These are phyloP conservation scores for Poecilia latipinna DNA, from an alignment of 2,113 vertebrate genomes.

Conservation along the genomic window DNA sequence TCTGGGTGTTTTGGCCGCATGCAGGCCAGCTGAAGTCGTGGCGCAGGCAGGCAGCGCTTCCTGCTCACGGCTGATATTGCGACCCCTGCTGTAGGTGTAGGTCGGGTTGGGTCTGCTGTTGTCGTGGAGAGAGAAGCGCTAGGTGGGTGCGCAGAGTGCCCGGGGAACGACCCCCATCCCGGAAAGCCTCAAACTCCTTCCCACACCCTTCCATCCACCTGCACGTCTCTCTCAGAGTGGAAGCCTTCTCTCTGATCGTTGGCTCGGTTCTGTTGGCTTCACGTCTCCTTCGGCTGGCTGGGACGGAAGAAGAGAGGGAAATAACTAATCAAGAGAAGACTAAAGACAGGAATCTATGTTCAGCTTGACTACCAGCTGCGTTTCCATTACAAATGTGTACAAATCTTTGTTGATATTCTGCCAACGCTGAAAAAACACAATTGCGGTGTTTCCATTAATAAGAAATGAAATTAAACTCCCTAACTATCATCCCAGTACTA, in stretches of 20 bases:
- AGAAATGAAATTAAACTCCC: too few relatives aligned
- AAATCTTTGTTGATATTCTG: too few relatives aligned
- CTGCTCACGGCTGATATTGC: neutral
- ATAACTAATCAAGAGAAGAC: neutral
- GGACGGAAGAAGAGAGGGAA: neutral
- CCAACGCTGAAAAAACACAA: too few relatives aligned
- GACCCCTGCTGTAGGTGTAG: neutral
- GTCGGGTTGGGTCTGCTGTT: conserved; percentile 5
- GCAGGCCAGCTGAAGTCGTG: neutral
- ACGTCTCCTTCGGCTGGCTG: conserved; percentile 12
- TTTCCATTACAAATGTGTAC: too few relatives aligned
- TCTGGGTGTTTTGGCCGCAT: conserved; percentile 16
- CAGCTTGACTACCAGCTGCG: too few relatives aligned
- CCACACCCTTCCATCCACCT: conserved; percentile 49
- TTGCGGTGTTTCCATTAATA: too few relatives aligned
- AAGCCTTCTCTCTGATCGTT: conserved; percentile 11
- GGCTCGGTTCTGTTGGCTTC: neutral
- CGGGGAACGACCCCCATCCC: conserved; percentile 5
- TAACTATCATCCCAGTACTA: too few relatives aligned
- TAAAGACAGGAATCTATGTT: too few relatives aligned
- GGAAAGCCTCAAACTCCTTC: conserved; percentile 23
- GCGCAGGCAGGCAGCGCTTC: conserved; percentile 19
- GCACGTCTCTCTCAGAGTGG: conserved; percentile 44
- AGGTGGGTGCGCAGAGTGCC: conserved; percentile 29
- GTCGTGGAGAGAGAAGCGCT: conserved; percentile 40